These are phyloP conservation scores for Caprella mutica DNA, from an alignment of 2,888 invertebrate genomes.

Conservation along the genomic window DNA sequence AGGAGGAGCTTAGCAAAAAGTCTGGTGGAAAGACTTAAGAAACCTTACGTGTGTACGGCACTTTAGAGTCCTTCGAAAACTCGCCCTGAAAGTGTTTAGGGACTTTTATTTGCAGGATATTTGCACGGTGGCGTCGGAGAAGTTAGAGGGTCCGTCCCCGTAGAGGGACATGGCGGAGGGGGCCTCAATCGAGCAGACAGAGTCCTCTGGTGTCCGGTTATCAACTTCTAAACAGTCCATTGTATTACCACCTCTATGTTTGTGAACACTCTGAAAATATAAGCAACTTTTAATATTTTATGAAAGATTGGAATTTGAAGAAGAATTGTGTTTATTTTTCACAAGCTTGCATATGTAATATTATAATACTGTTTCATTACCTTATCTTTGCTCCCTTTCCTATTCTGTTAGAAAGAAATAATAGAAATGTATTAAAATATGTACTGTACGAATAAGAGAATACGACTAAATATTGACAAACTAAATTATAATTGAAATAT, in stretches of 20 bases:
- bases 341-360: background rate
- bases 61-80: too few species aligned
- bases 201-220: slow-evolving; percentile 79
- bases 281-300: background rate
- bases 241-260: background rate
- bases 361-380: slow-evolving; percentile 46
- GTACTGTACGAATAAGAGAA: too few species aligned
- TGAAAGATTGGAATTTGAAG: slow-evolving; percentile 19
- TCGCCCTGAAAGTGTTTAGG: too few species aligned
- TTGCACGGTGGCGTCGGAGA: too few species aligned
- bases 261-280: background rate
- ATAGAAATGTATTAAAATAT: too few species aligned
- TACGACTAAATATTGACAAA: too few species aligned
- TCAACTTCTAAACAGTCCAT: slow-evolving; percentile 57
- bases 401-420: too few species aligned
- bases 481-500: too few species aligned
- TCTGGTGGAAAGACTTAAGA: too few species aligned
- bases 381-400: slow-evolving; percentile 72
- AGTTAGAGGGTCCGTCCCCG: slow-evolving; percentile 39
- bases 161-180: slow-evolving; percentile 43
- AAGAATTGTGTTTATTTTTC: background rate
- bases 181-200: slow-evolving; percentile 77
- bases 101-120: too few species aligned
- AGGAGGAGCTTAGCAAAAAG: too few species aligned
- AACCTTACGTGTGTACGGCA: too few species aligned